Percentiles rank a stretch among this genome's conserved stretches.
Evolutionary conservation across 2,113 vertebrate genomes (phyloP).

Genomic region (Calidris pygmaea): DNA sequence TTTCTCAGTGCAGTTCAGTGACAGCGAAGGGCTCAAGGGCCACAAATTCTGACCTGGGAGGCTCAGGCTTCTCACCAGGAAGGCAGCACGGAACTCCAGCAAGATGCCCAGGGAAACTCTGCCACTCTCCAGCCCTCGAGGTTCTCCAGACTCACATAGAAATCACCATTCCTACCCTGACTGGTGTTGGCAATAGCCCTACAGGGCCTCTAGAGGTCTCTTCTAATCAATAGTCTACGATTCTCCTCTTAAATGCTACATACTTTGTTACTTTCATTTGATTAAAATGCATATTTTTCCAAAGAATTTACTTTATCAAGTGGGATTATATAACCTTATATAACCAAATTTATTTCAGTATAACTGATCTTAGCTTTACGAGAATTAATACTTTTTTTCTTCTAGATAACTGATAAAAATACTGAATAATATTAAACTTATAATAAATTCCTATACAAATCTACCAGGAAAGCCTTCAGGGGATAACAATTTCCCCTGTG

Average conservation of each 20-base stretch:
- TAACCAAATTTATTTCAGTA: neutral
- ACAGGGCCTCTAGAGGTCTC: neutral
- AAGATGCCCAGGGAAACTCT: neutral
- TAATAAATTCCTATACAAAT: neutral
- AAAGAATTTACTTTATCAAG: neutral
- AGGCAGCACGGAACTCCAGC: accelerated
- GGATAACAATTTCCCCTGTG: neutral
- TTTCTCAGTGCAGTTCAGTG: neutral
- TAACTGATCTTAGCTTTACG: neutral
- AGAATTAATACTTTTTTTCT: neutral
- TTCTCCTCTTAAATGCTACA: neutral
- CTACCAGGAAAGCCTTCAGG: neutral
- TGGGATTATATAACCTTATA: neutral
- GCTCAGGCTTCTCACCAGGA: neutral
- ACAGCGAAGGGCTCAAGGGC: neutral
- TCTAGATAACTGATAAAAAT: neutral
- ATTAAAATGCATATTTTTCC: neutral
- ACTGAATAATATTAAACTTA: neutral
- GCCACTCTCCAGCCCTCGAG: neutral
- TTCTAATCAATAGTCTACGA: neutral
- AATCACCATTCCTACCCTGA: neutral
- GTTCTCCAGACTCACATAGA: neutral
- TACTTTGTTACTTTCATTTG: neutral
- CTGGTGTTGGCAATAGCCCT: neutral
- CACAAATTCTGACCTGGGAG: neutral